Conservation (phyloP, 2,113 vertebrate genomes). For the Sisor rabdophorus region DNA sequence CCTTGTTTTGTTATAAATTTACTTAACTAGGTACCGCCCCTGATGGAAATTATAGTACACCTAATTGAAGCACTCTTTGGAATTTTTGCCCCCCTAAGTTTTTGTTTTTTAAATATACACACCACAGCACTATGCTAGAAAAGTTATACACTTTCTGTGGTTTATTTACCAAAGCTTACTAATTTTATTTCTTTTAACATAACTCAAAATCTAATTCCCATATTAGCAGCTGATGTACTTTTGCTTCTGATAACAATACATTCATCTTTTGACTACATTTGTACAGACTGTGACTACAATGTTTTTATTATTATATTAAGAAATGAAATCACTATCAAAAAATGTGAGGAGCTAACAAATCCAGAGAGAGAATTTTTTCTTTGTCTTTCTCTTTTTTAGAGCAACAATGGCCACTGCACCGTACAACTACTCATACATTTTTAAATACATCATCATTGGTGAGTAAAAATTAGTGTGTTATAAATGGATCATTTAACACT, state of each 20-base stretch:
- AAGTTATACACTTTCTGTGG: background rate
- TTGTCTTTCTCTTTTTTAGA: constrained; percentile 67
- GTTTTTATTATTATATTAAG: too few relatives aligned
- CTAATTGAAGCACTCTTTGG: background rate
- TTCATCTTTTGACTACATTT: background rate
- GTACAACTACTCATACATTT: constrained; percentile 99
- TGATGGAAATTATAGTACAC: background rate
- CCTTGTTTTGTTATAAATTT: background rate
- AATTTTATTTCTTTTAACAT: background rate
- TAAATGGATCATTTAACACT: background rate
- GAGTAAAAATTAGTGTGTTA: constrained; percentile 63
- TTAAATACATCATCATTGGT: constrained; percentile 99
- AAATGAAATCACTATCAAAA: too few relatives aligned
- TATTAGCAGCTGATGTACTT: background rate
- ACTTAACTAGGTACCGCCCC: background rate
- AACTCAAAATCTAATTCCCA: background rate
- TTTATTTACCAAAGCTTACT: background rate
- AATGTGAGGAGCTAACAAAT: too few relatives aligned
- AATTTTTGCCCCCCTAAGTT: too few relatives aligned
- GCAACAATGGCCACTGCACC: constrained; percentile 99
- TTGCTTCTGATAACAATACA: background rate
- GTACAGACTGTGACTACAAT: background rate
- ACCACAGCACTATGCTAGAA: background rate
- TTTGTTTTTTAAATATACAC: background rate
- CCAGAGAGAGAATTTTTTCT: background rate